A percentile compares a stretch with the other conserved stretches of the same genome.
Evolutionary conservation across 2,113 vertebrate genomes (phyloP).

Genomic region (Globicephala melas): DNA sequence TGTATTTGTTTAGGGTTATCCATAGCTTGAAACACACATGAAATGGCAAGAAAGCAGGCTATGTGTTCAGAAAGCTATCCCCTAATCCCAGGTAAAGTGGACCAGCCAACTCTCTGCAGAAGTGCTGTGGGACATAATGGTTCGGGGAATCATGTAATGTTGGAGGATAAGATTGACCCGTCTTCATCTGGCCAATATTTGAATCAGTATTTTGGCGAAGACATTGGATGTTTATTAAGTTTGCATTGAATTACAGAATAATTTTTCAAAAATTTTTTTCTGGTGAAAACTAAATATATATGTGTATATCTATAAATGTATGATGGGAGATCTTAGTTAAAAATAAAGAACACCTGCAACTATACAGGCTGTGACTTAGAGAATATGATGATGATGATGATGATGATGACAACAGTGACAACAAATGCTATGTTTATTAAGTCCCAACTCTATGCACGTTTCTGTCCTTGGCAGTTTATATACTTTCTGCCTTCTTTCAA

Average conservation of each 20-base stretch:
- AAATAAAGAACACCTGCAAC: neutral
- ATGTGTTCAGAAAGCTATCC: neutral
- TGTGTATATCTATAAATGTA: neutral
- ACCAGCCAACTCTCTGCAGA: neutral
- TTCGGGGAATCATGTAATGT: neutral
- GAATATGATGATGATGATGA: neutral
- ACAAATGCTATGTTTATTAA: neutral
- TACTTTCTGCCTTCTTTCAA: neutral
- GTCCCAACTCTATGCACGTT: neutral
- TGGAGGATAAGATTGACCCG: neutral
- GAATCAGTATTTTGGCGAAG: slow-evolving; percentile 25
- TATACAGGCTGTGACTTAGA: neutral
- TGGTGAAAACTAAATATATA: neutral
- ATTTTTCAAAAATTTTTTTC: neutral
- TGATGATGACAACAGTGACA: neutral
- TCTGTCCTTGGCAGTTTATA: neutral
- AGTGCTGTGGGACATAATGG: neutral
- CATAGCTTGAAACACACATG: neutral
- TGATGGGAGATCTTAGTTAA: neutral
- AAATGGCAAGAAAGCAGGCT: neutral
- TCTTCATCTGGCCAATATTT: neutral
- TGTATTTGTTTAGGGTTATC: neutral
- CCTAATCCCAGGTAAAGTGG: neutral
- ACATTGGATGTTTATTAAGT: neutral
- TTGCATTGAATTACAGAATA: neutral